A percentile compares a stretch with the other conserved stretches of the same genome.
Evolutionary conservation across 2,888 invertebrate species (phyloP).

Genomic region (Mythimna ferrago): DNA sequence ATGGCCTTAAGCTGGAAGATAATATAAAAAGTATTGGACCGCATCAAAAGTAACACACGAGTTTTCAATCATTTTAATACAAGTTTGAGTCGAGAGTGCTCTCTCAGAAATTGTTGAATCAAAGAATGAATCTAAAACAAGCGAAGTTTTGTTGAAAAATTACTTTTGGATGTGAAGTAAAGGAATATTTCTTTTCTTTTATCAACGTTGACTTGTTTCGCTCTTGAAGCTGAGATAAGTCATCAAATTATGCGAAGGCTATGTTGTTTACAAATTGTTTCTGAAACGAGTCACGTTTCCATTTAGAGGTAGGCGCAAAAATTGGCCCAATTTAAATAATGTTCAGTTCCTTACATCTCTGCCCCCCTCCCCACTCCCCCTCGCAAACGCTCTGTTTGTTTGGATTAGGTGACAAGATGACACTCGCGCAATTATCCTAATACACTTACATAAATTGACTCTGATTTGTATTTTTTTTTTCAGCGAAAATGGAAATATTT

Average conservation of each 20-base stretch:
- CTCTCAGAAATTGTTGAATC: slow-evolving; percentile 44
- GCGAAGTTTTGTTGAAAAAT: slow-evolving; percentile 61
- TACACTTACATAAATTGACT: slow-evolving; percentile 50
- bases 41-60: slow-evolving; percentile 59
- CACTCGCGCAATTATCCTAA: slow-evolving; percentile 53
- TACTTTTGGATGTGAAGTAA: slow-evolving; percentile 63
- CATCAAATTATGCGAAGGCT: slow-evolving; percentile 81
- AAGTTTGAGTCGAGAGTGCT: slow-evolving; percentile 43
- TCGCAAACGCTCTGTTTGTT: slow-evolving; percentile 57
- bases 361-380: slow-evolving; percentile 26
- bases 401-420: slow-evolving; percentile 61
- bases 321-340: slow-evolving; percentile 79
- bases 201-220: slow-evolving; percentile 73
- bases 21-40: slow-evolving; percentile 59
- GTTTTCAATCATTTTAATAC: slow-evolving; percentile 56
- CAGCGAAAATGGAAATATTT: not conserved
- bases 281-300: slow-evolving; percentile 79
- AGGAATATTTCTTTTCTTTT: slow-evolving; percentile 70
- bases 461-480: slow-evolving; percentile 38
- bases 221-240: slow-evolving; percentile 78
- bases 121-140: slow-evolving; percentile 47
- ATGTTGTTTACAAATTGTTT: slow-evolving; percentile 82
- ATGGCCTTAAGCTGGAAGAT: slow-evolving; percentile 64
- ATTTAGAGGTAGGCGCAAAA: slow-evolving; percentile 74
- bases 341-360: slow-evolving; percentile 62